Evolutionary conservation across 2,797 vertebrate species (phyloP).

Genomic region (Balearica regulorum): DNA sequence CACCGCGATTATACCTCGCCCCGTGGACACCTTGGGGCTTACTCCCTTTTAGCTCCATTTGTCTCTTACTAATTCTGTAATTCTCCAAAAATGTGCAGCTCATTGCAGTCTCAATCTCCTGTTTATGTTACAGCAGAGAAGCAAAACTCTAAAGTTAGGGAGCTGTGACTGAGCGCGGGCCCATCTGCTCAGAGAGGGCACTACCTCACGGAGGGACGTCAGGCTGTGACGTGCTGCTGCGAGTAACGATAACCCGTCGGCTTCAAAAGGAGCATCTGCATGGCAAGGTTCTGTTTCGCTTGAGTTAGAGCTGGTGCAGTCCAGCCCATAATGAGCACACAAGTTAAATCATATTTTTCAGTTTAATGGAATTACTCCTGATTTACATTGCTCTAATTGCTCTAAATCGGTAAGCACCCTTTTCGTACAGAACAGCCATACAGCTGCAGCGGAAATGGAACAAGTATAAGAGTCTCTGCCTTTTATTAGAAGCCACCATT

Average conservation of each 20-base stretch:
- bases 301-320: neutral
- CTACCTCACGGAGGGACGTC: neutral
- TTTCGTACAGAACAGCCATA: neutral
- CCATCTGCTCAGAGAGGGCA: neutral
- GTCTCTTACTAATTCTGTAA: neutral
- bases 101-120: neutral
- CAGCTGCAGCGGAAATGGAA: neutral
- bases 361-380: neutral
- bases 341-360: neutral
- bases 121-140: neutral
- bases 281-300: neutral
- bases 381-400: neutral
- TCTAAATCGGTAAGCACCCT: neutral
- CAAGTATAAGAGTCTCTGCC: neutral
- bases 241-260: fast-evolving
- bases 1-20: neutral
- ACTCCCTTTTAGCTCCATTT: neutral
- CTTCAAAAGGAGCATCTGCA: neutral
- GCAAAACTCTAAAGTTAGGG: neutral
- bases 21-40: neutral
- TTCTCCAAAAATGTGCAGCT: neutral
- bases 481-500: neutral
- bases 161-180: neutral
- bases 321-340: neutral
- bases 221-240: neutral